Percentiles rank a stretch among this genome's conserved stretches.
Conservation (phyloP, 1,140 invertebrate species). For the Zaprionus ghesquierei region DNA sequence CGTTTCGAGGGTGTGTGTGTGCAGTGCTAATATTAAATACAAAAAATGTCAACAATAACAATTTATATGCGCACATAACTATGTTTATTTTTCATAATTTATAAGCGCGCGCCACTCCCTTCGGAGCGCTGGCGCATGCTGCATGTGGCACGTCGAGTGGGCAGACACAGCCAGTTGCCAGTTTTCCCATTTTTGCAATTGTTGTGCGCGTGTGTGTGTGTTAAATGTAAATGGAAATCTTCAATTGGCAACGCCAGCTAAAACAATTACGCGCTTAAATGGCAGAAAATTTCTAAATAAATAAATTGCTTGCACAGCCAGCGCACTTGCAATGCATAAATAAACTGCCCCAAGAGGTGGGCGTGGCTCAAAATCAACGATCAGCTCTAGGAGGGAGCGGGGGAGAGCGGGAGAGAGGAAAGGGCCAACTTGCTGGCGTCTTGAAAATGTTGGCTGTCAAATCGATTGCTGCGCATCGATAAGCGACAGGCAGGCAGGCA, state of each 20-base stretch:
- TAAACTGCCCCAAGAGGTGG: constrained; percentile 3
- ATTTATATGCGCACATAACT: constrained; percentile 52
- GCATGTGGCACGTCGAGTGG: neutral
- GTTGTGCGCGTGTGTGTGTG: neutral
- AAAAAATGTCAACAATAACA: constrained; percentile 60
- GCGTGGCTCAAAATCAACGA: neutral
- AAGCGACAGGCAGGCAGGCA: neutral
- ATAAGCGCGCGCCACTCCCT: constrained; percentile 6
- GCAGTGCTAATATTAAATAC: constrained; percentile 30
- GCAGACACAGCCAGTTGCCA: neutral
- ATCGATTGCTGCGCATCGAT: constrained; percentile 33
- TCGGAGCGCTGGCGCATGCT: neutral
- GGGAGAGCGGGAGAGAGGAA: neutral
- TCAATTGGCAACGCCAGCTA: constrained; percentile 49
- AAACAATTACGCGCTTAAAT: constrained; percentile 76
- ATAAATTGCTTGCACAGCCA: constrained; percentile 48
- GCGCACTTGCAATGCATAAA: constrained; percentile 26
- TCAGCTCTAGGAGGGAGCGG: neutral
- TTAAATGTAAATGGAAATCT: constrained; percentile 65
- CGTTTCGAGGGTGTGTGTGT: neutral
- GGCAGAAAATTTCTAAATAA: constrained; percentile 76
- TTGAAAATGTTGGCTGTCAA: constrained; percentile 24
- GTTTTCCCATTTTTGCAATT: constrained; percentile 19
- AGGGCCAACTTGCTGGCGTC: too few species aligned
- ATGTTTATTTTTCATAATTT: constrained; percentile 75